Base-by-base conservation (phyloP, 2,888 invertebrate genomes). In the Hirtodrosophila histrioides region DNA sequence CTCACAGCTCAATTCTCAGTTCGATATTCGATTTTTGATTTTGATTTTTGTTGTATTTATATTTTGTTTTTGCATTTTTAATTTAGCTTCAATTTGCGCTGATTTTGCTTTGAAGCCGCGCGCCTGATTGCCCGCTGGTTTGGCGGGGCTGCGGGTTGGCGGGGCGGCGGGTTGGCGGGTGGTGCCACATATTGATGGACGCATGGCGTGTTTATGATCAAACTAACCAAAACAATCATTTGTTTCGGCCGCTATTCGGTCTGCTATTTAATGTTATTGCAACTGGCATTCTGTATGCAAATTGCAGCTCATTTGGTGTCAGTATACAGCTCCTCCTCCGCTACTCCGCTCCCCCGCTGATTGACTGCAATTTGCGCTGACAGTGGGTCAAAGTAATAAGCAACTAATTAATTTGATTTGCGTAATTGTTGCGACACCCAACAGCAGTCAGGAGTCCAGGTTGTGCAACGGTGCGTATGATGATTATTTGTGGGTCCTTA, bases 381-480 rank as follows among this genome's bases (percentile, higher is more conserved):
- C 72, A 80, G 61, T 72, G 80, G 81, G 69, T 85, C 80, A 85
- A 85, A 85, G 67, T 85, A 85, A 82, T 82, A 79, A 79, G 65
- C 50, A 79, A 77, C 72, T 79, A 77, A 77, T 75, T 85, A 78
- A 78, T 65, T 78, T 69, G 62, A 80, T 83, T 78, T 77, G 75
- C 67, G 56, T 64, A 75, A 61, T 58, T 74, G 63, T 37, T 37
- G 11, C 35, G 27, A 27, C 27, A 27, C 27, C 27, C 27, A 4
- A 0, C 27, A 27, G 4, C 27, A 27, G 6, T 40, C 64, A 75
- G 51, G 23, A n/a, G n/a, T n/a, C n/a, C n/a, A n/a, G n/a, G n/a
- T 7, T 7, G 58, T 12, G 24, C 57, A 53, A 24, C 50, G 45
- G 3, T 56, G 62, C 62, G 75, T 51, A 78, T 75, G 62, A 71